Conservation (phyloP, 2,797 vertebrate genomes). For the Dryobates pubescens region DNA sequence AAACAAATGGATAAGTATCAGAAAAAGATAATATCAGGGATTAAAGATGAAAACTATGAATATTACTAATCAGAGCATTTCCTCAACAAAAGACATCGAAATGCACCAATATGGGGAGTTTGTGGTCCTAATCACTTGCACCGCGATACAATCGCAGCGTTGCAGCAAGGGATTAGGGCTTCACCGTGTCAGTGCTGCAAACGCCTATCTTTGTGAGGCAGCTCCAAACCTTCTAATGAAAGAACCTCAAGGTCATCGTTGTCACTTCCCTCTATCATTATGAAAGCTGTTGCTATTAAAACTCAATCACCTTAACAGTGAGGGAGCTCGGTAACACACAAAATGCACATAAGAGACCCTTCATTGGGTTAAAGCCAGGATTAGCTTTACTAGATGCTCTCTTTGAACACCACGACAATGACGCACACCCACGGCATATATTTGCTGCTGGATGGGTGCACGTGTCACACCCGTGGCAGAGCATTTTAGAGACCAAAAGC, state of each 20-base stretch:
- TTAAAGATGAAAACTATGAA: conserved; percentile 45
- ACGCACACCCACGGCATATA: background rate
- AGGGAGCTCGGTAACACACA: background rate
- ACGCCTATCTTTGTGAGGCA: conserved; percentile 36
- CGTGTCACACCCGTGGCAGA: background rate
- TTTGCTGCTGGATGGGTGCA: background rate
- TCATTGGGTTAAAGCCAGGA: background rate
- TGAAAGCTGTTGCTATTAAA: background rate
- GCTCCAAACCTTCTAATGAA: conserved; percentile 56
- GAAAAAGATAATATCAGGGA: conserved; percentile 4
- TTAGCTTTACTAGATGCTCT: background rate
- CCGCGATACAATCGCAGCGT: conserved; percentile 5
- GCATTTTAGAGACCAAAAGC: background rate
- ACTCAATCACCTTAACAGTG: background rate
- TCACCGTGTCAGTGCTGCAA: background rate
- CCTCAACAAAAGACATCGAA: conserved; percentile 34
- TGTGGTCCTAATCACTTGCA: conserved; percentile 20
- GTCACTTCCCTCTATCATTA: conserved; percentile 6
- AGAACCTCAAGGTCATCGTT: conserved; percentile 38
- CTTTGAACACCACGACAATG: background rate
- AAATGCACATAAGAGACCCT: accelerated
- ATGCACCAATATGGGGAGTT: conserved; percentile 9
- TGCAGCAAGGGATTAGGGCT: conserved; percentile 38
- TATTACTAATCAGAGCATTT: conserved; percentile 59
- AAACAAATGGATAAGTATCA: conserved; percentile 36